Percentiles rank a stretch among this genome's conserved stretches.
phyloP scores from a whole-genome alignment of 2,888 invertebrate species.

The Netelia fuscicornis region DNA sequence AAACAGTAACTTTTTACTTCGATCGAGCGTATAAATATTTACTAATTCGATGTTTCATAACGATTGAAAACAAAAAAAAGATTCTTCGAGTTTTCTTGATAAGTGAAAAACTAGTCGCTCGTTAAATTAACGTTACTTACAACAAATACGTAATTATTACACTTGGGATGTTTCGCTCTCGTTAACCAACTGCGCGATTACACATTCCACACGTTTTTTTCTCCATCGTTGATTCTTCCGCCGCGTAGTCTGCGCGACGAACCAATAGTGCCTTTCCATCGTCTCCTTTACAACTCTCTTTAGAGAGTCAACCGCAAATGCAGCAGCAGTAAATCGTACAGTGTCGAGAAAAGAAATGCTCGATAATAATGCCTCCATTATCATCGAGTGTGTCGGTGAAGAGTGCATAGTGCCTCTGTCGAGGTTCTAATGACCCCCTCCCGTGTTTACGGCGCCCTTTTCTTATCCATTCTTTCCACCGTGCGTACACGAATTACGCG shows the following conservation, averaged over 20 bases:
- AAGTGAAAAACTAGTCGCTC: too few relatives aligned
- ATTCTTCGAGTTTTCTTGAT: too few relatives aligned
- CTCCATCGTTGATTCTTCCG: not conserved
- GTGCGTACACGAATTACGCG: slow-evolving; percentile 50
- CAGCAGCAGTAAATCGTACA: slow-evolving; percentile 20
- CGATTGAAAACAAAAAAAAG: too few relatives aligned
- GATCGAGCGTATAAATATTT: too few relatives aligned
- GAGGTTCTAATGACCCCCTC: slow-evolving; percentile 42
- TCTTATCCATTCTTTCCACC: slow-evolving; percentile 26
- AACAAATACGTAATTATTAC: slow-evolving; percentile 8
- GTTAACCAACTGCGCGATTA: slow-evolving; percentile 20
- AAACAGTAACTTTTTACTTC: too few relatives aligned
- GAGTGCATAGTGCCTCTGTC: slow-evolving; percentile 33
- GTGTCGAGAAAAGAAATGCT: slow-evolving; percentile 35
- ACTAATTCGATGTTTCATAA: too few relatives aligned
- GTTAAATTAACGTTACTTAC: not conserved
- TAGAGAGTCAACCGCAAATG: slow-evolving; percentile 3
- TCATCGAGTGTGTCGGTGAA: slow-evolving; percentile 55
- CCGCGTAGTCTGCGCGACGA: not conserved
- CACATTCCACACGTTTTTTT: not conserved
- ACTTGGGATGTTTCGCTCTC: slow-evolving; percentile 5
- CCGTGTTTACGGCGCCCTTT: slow-evolving; percentile 47
- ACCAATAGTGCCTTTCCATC: not conserved
- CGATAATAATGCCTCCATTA: slow-evolving; percentile 64
- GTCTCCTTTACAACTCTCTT: not conserved